A percentile compares a stretch with the other conserved stretches of the same genome.
Conservation (phyloP, 2,797 vertebrate species). For the Lepus oiostolus region DNA sequence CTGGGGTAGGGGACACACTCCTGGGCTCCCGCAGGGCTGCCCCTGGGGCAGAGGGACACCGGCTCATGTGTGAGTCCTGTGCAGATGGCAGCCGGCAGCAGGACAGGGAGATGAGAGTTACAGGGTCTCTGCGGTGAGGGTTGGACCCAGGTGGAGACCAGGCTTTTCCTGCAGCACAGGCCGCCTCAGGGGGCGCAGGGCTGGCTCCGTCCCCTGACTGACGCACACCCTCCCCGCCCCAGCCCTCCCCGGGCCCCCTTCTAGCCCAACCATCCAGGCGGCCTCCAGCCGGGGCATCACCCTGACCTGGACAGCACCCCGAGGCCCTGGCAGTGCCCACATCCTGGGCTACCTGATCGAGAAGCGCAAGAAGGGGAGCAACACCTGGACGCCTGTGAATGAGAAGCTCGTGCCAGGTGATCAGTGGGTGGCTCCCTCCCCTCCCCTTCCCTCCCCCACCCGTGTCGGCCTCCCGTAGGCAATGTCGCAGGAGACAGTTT, state of each 20-base stretch:
- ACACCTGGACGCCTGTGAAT: constrained; percentile 91
- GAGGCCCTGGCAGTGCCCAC: constrained; percentile 88
- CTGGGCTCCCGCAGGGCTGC: background rate
- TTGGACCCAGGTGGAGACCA: too few species aligned
- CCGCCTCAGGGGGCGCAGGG: background rate
- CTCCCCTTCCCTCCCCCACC: too few species aligned
- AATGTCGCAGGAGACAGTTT: too few species aligned
- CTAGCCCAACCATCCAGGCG: constrained; percentile 89
- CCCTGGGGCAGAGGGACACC: background rate
- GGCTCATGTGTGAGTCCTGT: background rate
- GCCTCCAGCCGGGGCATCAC: constrained; percentile 89
- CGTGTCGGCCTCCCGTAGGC: too few species aligned
- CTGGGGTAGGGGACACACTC: rapidly evolving
- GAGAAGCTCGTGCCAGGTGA: constrained; percentile 86
- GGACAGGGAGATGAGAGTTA: background rate
- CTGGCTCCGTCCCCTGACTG: too few species aligned
- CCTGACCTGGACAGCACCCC: constrained; percentile 90
- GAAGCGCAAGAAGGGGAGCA: constrained; percentile 93
- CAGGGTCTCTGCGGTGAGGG: rapidly evolving
- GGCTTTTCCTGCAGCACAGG: background rate
- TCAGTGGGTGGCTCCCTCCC: too few species aligned
- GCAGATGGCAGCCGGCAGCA: too few species aligned
- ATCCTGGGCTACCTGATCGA: constrained; percentile 93
- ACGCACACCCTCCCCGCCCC: background rate
- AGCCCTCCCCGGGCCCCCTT: constrained; percentile 92